Conservation (phyloP, 2,888 invertebrate genomes). For the Athalia rosae region DNA sequence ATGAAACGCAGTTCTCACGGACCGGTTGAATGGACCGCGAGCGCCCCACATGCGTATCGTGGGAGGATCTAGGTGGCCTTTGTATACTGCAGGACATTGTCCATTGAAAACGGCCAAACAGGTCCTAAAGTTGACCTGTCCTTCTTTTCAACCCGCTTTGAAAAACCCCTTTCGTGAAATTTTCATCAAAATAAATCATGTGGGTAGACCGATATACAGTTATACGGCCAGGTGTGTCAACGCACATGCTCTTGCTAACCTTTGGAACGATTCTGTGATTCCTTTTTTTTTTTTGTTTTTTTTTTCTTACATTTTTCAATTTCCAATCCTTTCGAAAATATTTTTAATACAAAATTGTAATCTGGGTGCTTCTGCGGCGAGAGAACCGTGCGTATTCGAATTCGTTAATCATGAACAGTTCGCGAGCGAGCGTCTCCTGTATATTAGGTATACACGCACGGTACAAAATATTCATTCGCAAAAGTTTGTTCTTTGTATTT, state of each 20-base stretch:
- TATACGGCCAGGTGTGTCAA: slow-evolving; percentile 61
- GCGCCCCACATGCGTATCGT: slow-evolving; percentile 74
- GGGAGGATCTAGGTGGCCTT: slow-evolving; percentile 75
- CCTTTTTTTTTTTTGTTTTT: not conserved
- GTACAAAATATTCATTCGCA: not conserved
- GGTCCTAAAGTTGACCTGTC: slow-evolving; percentile 70
- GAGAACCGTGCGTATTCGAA: not conserved
- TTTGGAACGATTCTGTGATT: not conserved
- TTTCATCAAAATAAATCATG: slow-evolving; percentile 72
- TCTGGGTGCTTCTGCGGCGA: not conserved
- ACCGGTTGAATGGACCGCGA: slow-evolving; percentile 67
- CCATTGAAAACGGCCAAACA: slow-evolving; percentile 69
- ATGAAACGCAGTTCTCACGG: slow-evolving; percentile 74
- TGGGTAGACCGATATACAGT: slow-evolving; percentile 60
- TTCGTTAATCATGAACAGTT: slow-evolving; percentile 67
- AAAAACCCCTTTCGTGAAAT: slow-evolving; percentile 69
- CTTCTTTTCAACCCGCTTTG: slow-evolving; percentile 58
- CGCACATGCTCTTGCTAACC: slow-evolving; percentile 19
- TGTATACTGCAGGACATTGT: slow-evolving; percentile 71
- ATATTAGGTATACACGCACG: too few relatives aligned
- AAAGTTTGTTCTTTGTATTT: slow-evolving; percentile 40
- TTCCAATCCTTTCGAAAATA: not conserved
- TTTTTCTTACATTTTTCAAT: not conserved
- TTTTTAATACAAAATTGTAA: not conserved
- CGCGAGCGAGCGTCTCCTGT: too few relatives aligned